Percentiles rank a stretch among this genome's conserved stretches.
These are phyloP conservation scores for Cacatua alba DNA, from an alignment of 2,113 vertebrate species.

Conservation along the genomic window DNA sequence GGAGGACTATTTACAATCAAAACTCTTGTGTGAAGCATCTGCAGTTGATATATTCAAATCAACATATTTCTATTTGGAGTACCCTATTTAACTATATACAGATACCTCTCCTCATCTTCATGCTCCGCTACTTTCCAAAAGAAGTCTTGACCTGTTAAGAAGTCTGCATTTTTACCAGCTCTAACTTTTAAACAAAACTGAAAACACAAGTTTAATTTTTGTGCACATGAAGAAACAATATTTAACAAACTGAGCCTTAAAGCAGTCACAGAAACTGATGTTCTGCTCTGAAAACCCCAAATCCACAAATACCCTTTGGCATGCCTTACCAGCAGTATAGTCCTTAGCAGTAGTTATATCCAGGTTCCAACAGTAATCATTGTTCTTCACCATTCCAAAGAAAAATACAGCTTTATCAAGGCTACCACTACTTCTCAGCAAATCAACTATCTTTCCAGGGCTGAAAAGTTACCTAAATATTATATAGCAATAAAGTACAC, in stretches of 20 bases:
- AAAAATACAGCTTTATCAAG: conserved; percentile 60
- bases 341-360: conserved; percentile 73
- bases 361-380: conserved; percentile 53
- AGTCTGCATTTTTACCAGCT: not conserved
- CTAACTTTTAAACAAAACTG: not conserved
- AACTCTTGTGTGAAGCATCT: not conserved
- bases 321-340: conserved; percentile 66
- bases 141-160: not conserved
- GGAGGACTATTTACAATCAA: not conserved
- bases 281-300: not conserved
- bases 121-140: not conserved
- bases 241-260: not conserved
- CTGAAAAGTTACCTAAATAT: conserved; percentile 66
- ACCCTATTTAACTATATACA: not conserved
- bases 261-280: not conserved
- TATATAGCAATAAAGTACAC: not conserved
- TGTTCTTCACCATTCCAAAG: conserved; percentile 54
- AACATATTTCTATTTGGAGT: not conserved
- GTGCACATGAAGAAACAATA: not conserved
- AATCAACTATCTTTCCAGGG: conserved; percentile 57
- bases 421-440: conserved; percentile 68
- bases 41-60: not conserved
- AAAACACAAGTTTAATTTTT: not conserved
- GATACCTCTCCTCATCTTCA: not conserved
- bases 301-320: not conserved